These are phyloP conservation scores for Scaptomyza polygonia DNA, from an alignment of 2,888 invertebrate genomes.

Conservation along the genomic window DNA sequence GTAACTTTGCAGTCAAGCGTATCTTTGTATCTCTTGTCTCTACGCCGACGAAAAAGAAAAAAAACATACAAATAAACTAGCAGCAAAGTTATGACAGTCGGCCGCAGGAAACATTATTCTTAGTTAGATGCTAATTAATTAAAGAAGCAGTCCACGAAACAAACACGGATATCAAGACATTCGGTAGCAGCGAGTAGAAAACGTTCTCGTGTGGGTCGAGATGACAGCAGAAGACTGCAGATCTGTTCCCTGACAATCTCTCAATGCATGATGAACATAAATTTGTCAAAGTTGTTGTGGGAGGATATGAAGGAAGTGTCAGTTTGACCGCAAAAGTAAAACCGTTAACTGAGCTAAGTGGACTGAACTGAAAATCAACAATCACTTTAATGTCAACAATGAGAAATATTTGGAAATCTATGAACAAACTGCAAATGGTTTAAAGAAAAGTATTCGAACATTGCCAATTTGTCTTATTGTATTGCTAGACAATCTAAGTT, in stretches of 20 bases:
- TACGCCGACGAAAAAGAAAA: slow-evolving; percentile 29
- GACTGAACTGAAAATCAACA: too few relatives aligned
- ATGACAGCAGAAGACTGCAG: background rate
- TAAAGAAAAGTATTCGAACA: background rate
- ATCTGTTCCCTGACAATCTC: slow-evolving; percentile 46
- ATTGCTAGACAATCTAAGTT: background rate
- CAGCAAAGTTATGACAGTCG: slow-evolving; percentile 73
- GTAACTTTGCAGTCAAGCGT: slow-evolving; percentile 30
- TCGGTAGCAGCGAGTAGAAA: slow-evolving; percentile 35
- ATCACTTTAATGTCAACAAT: too few relatives aligned
- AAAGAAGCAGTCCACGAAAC: slow-evolving; percentile 33
- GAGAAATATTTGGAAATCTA: too few relatives aligned
- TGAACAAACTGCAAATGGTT: too few relatives aligned
- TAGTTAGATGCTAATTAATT: slow-evolving; percentile 79
- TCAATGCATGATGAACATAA: slow-evolving; percentile 45
- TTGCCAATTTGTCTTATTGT: background rate
- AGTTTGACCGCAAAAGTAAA: slow-evolving; percentile 6
- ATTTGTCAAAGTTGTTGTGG: slow-evolving; percentile 30
- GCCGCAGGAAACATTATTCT: slow-evolving; percentile 76
- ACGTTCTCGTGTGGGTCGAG: slow-evolving; percentile 41
- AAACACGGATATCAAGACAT: slow-evolving; percentile 16
- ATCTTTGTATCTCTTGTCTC: slow-evolving; percentile 35
- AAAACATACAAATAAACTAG: slow-evolving; percentile 60
- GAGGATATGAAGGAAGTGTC: slow-evolving; percentile 26
- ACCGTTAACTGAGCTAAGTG: slow-evolving; percentile 18